Evolutionary conservation across 2,113 vertebrate species (phyloP), one percentile per base, ranked within the genome.

Genomic region (Dasyprocta punctata): DNA sequence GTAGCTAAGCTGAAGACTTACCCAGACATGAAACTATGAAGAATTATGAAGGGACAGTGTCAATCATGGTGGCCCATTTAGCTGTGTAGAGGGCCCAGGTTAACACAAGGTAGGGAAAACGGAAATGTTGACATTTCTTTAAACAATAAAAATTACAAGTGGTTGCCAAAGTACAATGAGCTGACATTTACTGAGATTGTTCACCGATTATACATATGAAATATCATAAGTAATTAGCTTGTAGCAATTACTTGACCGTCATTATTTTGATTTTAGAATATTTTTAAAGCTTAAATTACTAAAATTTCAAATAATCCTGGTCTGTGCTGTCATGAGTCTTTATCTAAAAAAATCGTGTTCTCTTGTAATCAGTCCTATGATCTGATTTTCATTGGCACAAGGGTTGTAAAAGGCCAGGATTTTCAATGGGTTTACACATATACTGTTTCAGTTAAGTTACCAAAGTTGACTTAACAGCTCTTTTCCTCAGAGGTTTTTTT

Each of bases 341-440:
- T 99, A 99, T 99, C 99, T 99, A 98, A 98, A 99, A 98, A 98
- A 99, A 99, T 99, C 98, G 98, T 98, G 97, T 98, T 98, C 98
- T 99, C 99, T 98, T 99, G 98, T 99, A 99, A 99, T 99, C 99
- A 99, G 98, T 96, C 97, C 98, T 99, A 98, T 99, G 99, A 99
- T 99, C 99, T 99, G 99, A 99, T 99, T 99, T 99, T 99, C 98
- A 99, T 63, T 97, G 99, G 99, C 99, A 99, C 98, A 95, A 61
- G 97, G 99, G 99, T 97, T 99, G 98, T 99, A 99, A 99, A 99
- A 99, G 98, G 98, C 98, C 97, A 98, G 99, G 99, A 99, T 99
- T 99, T 99, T 99, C 94, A 16, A 99, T 99, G 99, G 99, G 99
- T 99, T 99, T 99, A 99, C 99, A 99, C 99, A 41, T 99, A 99